Base-by-base conservation (phyloP, 2,888 invertebrate species). In the Auanema sp. region DNA sequence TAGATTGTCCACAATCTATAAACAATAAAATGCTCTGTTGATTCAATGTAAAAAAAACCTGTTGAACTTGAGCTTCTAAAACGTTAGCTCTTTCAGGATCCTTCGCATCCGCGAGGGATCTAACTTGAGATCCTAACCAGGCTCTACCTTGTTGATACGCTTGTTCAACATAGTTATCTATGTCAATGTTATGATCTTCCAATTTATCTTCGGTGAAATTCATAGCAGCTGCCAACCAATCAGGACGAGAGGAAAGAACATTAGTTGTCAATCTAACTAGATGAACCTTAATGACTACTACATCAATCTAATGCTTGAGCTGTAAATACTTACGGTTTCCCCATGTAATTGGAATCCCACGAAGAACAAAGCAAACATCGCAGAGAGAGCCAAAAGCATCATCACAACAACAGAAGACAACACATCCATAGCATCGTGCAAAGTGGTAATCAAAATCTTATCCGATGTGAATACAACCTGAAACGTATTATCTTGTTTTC, bases 121-220 rank as follows among this genome's bases (percentile, higher is more conserved):
- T 74, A 10, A 79, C 79, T 58, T 83, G 83, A 1, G 74, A 57
- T 10, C 80, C 77, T 18, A 84, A 61, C 83, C 81, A 84, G 1
- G 68, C 66, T 18, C 84, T 60, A 11, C 79, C 79, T 59, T 83
- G 79, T 51, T 80, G 75, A 59, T 81, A 83, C 3, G 78, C 81
- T 75, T 79, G 75, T 43, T 84, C 80, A 8, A 84, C 74, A 66
- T 83, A 82, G 23, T 76, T 68, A 60, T 84, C 83, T 42, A 81
- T 73, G 54, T 75, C 72, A 47, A 79, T 75, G 53, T 82, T 72
- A 44, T 83, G 69, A 44, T 83, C 80, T 51, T 72, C 76, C 41
- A 82, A 56, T 53, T 79, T 76, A 43, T 72, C 76, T 49, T 79
- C 79, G 4, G 83, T 83, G 58, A 77, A 83, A 58, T 84, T 81